Conservation (phyloP, 2,113 vertebrate species). For the Trematomus loennbergii region DNA sequence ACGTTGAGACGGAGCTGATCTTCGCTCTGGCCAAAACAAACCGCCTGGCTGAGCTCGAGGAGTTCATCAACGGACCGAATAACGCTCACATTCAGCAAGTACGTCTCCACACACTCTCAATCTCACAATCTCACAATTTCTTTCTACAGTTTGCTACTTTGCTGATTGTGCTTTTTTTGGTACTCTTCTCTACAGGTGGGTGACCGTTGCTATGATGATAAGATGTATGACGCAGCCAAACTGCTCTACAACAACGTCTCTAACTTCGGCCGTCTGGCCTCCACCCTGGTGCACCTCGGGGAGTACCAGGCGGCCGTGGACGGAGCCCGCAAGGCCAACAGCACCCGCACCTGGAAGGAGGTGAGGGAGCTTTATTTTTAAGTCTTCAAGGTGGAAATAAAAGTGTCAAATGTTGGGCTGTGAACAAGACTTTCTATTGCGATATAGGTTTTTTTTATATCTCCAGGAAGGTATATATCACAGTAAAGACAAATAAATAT, state of each 20-base stretch:
- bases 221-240: constrained; percentile 99
- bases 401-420: not conserved
- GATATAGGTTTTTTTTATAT: no score
- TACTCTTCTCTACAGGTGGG: constrained; percentile 87
- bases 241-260: constrained; percentile 98
- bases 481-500: no score
- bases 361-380: constrained; percentile 70
- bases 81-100: constrained; percentile 99
- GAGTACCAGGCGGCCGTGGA: constrained; percentile 99
- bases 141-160: not conserved
- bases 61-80: constrained; percentile 99
- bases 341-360: constrained; percentile 99
- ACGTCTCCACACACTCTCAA: constrained; percentile 48
- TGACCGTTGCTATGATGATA: constrained; percentile 97
- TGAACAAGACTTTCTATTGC: no score
- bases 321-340: constrained; percentile 98
- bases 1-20: constrained; percentile 97
- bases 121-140: no score
- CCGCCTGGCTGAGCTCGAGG: constrained; percentile 96
- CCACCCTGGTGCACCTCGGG: constrained; percentile 95
- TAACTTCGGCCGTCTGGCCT: constrained; percentile 97
- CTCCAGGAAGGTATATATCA: no score
- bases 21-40: constrained; percentile 99
- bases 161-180: not conserved
- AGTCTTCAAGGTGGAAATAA: not conserved